phyloP scores from a whole-genome alignment of 2,888 invertebrate genomes.

The Zelleria hepariella region DNA sequence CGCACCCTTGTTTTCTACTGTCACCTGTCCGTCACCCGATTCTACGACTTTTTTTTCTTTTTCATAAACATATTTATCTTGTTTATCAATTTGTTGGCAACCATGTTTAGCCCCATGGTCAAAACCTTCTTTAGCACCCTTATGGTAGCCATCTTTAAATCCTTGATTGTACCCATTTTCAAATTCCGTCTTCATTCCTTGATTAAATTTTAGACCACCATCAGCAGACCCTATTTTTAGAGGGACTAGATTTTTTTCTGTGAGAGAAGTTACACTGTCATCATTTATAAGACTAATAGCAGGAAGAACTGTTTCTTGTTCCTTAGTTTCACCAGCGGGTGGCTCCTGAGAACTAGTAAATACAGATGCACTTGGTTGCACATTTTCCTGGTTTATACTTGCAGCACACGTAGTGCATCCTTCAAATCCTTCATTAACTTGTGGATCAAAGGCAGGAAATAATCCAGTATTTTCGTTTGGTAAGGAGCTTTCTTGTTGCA shows the following conservation, averaged over 20 bases:
- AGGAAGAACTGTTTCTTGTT: not conserved
- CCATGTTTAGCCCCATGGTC: not conserved
- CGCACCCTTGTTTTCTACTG: not conserved
- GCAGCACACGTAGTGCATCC: not conserved
- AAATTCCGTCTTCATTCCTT: not conserved
- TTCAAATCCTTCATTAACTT: not conserved
- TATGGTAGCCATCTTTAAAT: not conserved
- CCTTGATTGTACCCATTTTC: not conserved
- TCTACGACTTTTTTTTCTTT: not conserved
- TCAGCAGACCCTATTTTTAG: not conserved
- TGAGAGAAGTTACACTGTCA: not conserved
- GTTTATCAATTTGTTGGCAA: not conserved
- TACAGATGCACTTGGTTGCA: not conserved
- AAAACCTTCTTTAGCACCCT: not conserved
- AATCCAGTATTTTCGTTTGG: not conserved
- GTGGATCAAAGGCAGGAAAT: not conserved
- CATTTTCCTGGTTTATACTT: too few relatives aligned
- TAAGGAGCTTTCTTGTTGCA: too few relatives aligned
- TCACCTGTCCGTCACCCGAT: not conserved
- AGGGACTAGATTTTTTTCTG: not conserved
- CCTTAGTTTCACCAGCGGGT: not conserved
- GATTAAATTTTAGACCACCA: not conserved
- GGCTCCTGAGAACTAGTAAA: not conserved
- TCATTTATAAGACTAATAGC: not conserved
- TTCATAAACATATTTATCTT: not conserved